These are phyloP conservation scores for Harpalus rubripes DNA, from an alignment of 2,888 invertebrate genomes.

Conservation along the genomic window DNA sequence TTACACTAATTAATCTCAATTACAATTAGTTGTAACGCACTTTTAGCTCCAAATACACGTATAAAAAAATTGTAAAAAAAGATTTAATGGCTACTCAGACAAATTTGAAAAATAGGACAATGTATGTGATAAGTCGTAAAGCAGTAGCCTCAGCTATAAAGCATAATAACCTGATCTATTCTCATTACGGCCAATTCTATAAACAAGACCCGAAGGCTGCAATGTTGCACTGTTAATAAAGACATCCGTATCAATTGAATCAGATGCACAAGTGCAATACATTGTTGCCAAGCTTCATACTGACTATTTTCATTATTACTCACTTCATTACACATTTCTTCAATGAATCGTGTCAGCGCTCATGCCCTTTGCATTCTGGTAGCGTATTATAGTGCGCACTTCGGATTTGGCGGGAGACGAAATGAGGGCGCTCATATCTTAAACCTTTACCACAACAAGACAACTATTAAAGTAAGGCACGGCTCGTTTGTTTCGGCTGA, in stretches of 20 bases:
- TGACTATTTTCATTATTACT: neutral
- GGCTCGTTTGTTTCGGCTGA: too few species aligned
- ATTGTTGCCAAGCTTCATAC: slow-evolving; percentile 17
- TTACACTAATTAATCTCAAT: slow-evolving; percentile 46
- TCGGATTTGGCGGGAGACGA: too few species aligned
- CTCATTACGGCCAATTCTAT: slow-evolving; percentile 54
- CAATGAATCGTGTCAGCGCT: too few species aligned
- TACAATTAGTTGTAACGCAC: slow-evolving; percentile 10
- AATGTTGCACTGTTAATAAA: slow-evolving; percentile 47
- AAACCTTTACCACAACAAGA: too few species aligned
- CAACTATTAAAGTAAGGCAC: too few species aligned
- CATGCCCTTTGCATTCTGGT: too few species aligned
- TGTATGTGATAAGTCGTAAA: neutral
- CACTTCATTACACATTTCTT: too few species aligned
- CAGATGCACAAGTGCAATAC: slow-evolving; percentile 52
- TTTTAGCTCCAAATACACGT: neutral
- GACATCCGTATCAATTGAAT: slow-evolving; percentile 65
- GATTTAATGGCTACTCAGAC: neutral
- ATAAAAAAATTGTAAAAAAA: neutral
- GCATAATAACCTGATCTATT: slow-evolving; percentile 46
- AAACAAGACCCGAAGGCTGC: slow-evolving; percentile 47
- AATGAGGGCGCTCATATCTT: too few species aligned
- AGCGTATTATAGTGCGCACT: too few species aligned
- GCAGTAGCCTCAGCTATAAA: slow-evolving; percentile 1
- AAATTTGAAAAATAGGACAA: neutral